Evolutionary conservation across 1,140 invertebrate genomes (phyloP).

Genomic region (Drepana arcuata): DNA sequence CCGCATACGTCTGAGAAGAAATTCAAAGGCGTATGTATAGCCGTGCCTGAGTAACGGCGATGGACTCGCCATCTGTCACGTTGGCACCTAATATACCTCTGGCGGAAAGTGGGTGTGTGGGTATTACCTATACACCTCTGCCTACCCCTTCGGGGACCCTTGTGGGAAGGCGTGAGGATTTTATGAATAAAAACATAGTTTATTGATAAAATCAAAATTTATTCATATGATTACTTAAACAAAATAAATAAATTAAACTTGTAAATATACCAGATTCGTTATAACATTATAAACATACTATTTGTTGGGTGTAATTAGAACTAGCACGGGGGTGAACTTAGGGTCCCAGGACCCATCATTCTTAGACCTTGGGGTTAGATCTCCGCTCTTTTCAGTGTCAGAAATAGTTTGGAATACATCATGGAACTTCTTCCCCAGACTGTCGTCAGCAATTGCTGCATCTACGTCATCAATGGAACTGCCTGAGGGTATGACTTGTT

Average conservation of each 20-base stretch:
- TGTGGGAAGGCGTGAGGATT: too few relatives aligned
- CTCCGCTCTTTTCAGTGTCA: constrained; percentile 39
- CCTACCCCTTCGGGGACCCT: too few relatives aligned
- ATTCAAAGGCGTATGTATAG: too few relatives aligned
- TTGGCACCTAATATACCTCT: too few relatives aligned
- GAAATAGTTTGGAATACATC: constrained; percentile 44
- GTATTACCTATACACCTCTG: too few relatives aligned
- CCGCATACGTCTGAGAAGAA: too few relatives aligned
- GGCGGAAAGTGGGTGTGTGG: too few relatives aligned
- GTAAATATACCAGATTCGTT: constrained; percentile 3
- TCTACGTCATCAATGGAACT: constrained; percentile 43
- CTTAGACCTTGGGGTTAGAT: constrained; percentile 31
- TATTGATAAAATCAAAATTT: too few relatives aligned
- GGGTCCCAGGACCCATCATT: constrained; percentile 48
- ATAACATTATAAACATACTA: too few relatives aligned
- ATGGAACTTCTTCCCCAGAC: constrained; percentile 32
- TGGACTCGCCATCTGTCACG: too few relatives aligned
- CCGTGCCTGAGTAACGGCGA: too few relatives aligned
- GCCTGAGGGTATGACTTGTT: constrained; percentile 37
- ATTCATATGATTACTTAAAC: constrained; percentile 1
- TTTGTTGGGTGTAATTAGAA: constrained; percentile 45
- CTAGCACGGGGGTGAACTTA: constrained; percentile 43
- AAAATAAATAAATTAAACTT: constrained; percentile 16
- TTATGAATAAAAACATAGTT: too few relatives aligned
- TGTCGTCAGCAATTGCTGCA: constrained; percentile 21